Percentiles rank a stretch among this genome's conserved stretches.
These are phyloP conservation scores for Caenorhabditis tropicalis DNA, from an alignment of 1,140 invertebrate genomes.

Conservation along the genomic window DNA sequence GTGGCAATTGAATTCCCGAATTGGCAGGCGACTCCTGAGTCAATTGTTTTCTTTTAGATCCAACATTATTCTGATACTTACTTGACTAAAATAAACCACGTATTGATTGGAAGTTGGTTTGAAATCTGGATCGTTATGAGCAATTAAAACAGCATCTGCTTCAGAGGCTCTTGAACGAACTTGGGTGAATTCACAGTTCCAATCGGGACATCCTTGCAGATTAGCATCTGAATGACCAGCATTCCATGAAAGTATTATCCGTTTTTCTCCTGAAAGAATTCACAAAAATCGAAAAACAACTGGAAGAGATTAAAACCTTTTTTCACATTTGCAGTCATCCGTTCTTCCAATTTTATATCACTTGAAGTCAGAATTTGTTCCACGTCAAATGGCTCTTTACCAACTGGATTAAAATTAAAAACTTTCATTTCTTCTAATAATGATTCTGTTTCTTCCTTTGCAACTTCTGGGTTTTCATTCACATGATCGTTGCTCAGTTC, in stretches of 20 bases:
- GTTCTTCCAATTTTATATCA: conserved; percentile 43
- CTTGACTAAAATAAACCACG: conserved; percentile 65
- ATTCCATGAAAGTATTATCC: conserved; percentile 49
- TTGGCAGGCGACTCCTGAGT: conserved; percentile 58
- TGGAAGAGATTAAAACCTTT: background rate
- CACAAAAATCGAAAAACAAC: background rate
- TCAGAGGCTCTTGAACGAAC: conserved; percentile 37
- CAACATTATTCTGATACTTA: background rate
- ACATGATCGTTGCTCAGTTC: background rate
- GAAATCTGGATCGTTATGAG: conserved; percentile 38
- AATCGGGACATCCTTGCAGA: conserved; percentile 67
- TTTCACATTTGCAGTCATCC: conserved; percentile 42
- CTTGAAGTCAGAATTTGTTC: conserved; percentile 17
- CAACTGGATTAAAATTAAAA: conserved; percentile 60
- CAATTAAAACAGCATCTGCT: conserved; percentile 53
- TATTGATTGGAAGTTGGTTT: conserved; percentile 59
- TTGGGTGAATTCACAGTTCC: conserved; percentile 65
- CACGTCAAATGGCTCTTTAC: conserved; percentile 70
- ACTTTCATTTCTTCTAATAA: background rate
- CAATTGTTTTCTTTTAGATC: background rate
- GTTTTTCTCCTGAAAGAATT: conserved; percentile 6
- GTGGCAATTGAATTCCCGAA: background rate
- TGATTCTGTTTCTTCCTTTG: background rate
- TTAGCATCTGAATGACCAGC: conserved; percentile 55
- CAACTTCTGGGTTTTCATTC: background rate